A percentile compares a stretch with the other conserved stretches of the same genome.
Evolutionary conservation across 2,797 vertebrate species (phyloP).

Genomic region (Coracias cyanogaster): DNA sequence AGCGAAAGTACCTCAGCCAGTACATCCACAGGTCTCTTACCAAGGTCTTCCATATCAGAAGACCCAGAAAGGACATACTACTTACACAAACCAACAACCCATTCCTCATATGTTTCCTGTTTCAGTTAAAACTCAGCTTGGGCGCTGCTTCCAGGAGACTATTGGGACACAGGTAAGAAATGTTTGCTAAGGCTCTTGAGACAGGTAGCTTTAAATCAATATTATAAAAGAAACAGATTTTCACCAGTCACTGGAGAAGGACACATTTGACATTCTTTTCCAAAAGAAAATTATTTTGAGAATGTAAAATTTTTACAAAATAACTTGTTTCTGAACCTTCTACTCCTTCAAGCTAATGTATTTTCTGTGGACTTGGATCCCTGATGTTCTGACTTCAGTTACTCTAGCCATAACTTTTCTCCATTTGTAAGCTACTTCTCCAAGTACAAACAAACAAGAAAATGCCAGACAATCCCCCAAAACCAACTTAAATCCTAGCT

Average conservation of each 20-base stretch:
- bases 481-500: neutral
- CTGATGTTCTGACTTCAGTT: neutral
- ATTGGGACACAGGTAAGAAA: constrained; percentile 89
- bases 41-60: constrained; percentile 89
- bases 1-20: constrained; percentile 81
- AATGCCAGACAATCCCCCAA: too few species aligned
- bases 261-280: neutral
- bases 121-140: constrained; percentile 90
- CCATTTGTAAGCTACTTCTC: neutral
- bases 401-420: neutral
- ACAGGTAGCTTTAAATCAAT: neutral
- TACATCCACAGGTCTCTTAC: constrained; percentile 84
- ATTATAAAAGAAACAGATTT: neutral
- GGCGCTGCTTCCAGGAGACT: constrained; percentile 98
- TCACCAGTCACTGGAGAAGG: neutral
- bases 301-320: neutral
- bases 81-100: constrained; percentile 88
- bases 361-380: neutral
- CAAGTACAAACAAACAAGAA: neutral
- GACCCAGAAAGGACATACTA: constrained; percentile 83
- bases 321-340: neutral
- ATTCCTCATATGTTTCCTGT: constrained; percentile 88
- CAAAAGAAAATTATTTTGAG: neutral
- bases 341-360: neutral
- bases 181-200: neutral